These are phyloP conservation scores for Acanthisitta chloris DNA, from an alignment of 2,113 vertebrate species.

Conservation along the genomic window DNA sequence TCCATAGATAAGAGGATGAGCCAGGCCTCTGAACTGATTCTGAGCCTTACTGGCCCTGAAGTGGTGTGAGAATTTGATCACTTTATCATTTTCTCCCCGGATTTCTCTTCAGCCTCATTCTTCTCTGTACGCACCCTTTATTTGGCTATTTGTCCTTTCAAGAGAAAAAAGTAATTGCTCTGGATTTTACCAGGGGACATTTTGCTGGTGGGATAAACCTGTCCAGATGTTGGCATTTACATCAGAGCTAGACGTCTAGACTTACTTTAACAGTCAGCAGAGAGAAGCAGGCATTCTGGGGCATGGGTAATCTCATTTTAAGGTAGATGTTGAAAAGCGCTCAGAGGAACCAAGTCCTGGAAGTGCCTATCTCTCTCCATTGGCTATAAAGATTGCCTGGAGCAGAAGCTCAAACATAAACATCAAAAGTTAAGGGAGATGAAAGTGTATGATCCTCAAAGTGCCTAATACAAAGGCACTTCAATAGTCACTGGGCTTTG, in stretches of 20 bases:
- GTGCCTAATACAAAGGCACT: neutral
- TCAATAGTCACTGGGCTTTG: neutral
- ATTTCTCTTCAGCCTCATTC: neutral
- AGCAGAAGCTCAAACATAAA: constrained; percentile 32
- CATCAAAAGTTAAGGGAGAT: constrained; percentile 49
- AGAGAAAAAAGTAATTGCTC: neutral
- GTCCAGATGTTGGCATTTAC: constrained; percentile 64
- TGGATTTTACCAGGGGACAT: constrained; percentile 22
- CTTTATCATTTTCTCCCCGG: neutral
- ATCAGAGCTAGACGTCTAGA: constrained; percentile 63
- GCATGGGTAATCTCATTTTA: constrained; percentile 30
- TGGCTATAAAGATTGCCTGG: constrained; percentile 45
- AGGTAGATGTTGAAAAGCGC: constrained; percentile 36
- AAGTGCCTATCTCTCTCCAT: constrained; percentile 18
- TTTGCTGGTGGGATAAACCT: constrained; percentile 40
- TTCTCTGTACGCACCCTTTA: neutral
- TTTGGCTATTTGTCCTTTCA: neutral
- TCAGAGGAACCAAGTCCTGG: constrained; percentile 7
- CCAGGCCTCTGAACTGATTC: neutral
- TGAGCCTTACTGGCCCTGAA: neutral
- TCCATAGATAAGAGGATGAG: constrained; percentile 26
- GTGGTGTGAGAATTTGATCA: neutral
- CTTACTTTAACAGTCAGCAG: constrained; percentile 4
- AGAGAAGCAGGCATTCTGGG: constrained; percentile 31
- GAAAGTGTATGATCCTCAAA: constrained; percentile 42